These are phyloP conservation scores for Lithophane semibrunnea DNA, from an alignment of 2,888 invertebrate genomes.

Conservation along the genomic window DNA sequence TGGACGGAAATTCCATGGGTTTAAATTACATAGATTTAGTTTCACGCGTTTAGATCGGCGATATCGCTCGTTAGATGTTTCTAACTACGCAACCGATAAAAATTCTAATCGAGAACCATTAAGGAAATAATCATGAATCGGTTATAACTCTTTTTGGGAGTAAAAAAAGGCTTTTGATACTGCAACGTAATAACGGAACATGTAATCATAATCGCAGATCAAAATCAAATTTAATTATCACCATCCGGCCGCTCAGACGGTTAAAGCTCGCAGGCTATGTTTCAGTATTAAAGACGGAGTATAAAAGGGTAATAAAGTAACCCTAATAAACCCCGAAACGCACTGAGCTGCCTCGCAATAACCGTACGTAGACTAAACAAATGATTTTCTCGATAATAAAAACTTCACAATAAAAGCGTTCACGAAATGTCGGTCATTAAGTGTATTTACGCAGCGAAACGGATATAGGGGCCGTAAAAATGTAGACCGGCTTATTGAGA, in stretches of 20 bases:
- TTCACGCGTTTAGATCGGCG: slow-evolving; percentile 59
- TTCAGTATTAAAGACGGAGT: slow-evolving; percentile 79
- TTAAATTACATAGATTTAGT: slow-evolving; percentile 69
- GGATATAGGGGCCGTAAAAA: slow-evolving; percentile 89
- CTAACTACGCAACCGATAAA: slow-evolving; percentile 69
- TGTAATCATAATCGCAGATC: slow-evolving; percentile 84
- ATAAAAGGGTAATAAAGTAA: slow-evolving; percentile 87
- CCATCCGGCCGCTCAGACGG: slow-evolving; percentile 78
- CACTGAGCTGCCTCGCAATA: slow-evolving; percentile 85
- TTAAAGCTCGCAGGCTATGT: slow-evolving; percentile 78
- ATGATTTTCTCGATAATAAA: slow-evolving; percentile 90
- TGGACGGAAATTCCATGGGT: slow-evolving; percentile 71
- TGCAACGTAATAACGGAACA: slow-evolving; percentile 78
- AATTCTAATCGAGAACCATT: slow-evolving; percentile 72
- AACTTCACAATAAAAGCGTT: slow-evolving; percentile 90
- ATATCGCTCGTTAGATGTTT: slow-evolving; percentile 61
- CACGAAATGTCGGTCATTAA: slow-evolving; percentile 90
- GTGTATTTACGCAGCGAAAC: slow-evolving; percentile 89
- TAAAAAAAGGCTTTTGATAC: slow-evolving; percentile 77
- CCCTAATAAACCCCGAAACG: slow-evolving; percentile 89
- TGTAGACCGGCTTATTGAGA: slow-evolving; percentile 88
- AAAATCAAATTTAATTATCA: slow-evolving; percentile 86
- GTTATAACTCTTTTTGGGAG: slow-evolving; percentile 72
- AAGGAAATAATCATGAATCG: slow-evolving; percentile 78
- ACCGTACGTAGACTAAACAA: slow-evolving; percentile 90